Conservation (phyloP, 2,113 vertebrate species). For the Tupaia tana region DNA sequence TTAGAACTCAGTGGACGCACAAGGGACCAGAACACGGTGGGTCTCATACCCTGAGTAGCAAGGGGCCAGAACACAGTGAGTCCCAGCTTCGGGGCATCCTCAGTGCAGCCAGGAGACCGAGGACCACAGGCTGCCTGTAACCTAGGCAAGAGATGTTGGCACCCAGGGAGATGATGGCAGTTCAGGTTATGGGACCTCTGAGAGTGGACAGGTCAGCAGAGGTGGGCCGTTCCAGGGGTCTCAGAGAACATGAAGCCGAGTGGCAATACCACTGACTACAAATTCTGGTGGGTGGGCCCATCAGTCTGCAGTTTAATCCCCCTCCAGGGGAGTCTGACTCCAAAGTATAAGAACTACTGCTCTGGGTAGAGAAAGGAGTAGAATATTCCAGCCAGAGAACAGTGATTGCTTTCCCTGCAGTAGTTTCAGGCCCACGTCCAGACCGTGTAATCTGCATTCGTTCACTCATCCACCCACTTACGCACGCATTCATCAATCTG, state of each 20-base stretch:
- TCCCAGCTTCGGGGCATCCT: not conserved
- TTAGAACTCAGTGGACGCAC: too few species aligned
- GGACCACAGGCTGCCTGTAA: rapidly evolving
- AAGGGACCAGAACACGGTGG: not conserved
- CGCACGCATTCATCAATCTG: not conserved
- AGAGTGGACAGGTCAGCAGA: not conserved
- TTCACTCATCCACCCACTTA: not conserved
- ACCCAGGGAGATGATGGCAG: not conserved
- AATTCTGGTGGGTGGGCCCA: not conserved
- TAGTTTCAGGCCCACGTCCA: not conserved
- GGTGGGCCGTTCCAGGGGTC: not conserved
- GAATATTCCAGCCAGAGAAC: not conserved
- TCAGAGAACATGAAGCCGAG: not conserved
- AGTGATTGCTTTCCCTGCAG: not conserved
- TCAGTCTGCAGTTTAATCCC: not conserved
- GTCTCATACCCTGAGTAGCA: not conserved
- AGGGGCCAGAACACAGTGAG: not conserved
- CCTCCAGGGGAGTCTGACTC: not conserved
- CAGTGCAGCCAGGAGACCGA: not conserved
- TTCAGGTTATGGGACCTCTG: not conserved
- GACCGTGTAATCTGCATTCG: not conserved
- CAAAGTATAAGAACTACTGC: not conserved
- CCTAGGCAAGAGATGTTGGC: not conserved
- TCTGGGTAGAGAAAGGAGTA: not conserved
- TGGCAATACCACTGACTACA: not conserved